Evolutionary conservation across 2,888 invertebrate species (phyloP), one percentile per base, ranked within the genome.

Genomic region (Pemphredon lugubris): DNA sequence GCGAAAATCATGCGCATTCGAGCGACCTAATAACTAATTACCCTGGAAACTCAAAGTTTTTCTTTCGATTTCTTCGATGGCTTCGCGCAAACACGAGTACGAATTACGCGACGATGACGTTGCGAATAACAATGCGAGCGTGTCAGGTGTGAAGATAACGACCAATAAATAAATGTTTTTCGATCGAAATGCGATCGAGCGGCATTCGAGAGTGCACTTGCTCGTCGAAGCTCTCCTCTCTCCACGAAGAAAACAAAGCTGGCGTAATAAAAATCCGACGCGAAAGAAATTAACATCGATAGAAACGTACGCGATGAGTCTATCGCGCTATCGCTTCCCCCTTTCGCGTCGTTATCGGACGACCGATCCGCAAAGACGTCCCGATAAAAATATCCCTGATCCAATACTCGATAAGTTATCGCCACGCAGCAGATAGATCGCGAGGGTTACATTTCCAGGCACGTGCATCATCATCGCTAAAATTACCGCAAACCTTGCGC

Each of bases 361-460:
- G 39, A 53, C 50, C 73, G 67, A 77, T 71, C 68, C 59, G 18
- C 21, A 32, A 26, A 73, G 74, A 75, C 63, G 50, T 50, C 14
- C 20, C 53, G 82, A 82, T 79, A 83, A 84, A 86, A 84, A 85
- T 84, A 85, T 77, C 81, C 78, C 55, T 81, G 84, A 86, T 85
- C 74, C 74, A 71, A 74, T 72, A 73, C 57, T 63, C 75, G 85
- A 86, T 86, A 85, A 78, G 72, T 57, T 84, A 82, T 84, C 79
- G 60, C 42, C n/a, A 26, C 51, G 48, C 57, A 50, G 45, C 65
- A 55, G 67, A 70, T 76, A 74, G 71, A 77, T 73, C 70, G 65
- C 60, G 26, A 30, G 63, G 57, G 59, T 54, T 39, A 34, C 53
- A 59, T 73, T 64, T 59, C 60, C 60, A 69, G 47, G 60, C 55